Evolutionary conservation across 2,888 invertebrate genomes (phyloP).

Genomic region (Rhagium mordax): DNA sequence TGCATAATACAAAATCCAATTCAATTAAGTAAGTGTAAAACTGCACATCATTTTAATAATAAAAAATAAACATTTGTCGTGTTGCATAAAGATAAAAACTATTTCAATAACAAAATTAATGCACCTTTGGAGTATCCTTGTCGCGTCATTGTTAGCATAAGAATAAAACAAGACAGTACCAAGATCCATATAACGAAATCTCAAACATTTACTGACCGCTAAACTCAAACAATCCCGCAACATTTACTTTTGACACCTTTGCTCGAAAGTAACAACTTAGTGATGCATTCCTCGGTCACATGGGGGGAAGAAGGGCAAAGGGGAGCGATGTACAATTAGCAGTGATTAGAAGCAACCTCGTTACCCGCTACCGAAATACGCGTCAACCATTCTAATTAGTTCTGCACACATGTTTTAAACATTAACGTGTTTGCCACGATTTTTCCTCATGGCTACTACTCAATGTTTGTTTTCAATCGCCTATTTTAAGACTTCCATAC

Average conservation of each 20-base stretch:
- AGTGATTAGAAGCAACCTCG: constrained; percentile 68
- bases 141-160: constrained; percentile 23
- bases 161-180: constrained; percentile 25
- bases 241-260: constrained; percentile 69
- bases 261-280: constrained; percentile 68
- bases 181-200: constrained; percentile 42
- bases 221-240: constrained; percentile 63
- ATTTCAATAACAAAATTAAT: too few relatives aligned
- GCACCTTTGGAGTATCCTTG: too few relatives aligned
- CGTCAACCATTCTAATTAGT: constrained; percentile 68
- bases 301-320: constrained; percentile 47
- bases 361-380: constrained; percentile 70
- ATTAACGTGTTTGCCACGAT: constrained; percentile 62
- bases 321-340: constrained; percentile 64
- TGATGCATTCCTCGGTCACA: constrained; percentile 65
- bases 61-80: too few relatives aligned
- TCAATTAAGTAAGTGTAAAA: too few relatives aligned
- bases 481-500: constrained; percentile 29
- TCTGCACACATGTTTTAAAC: constrained; percentile 64
- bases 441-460: constrained; percentile 50
- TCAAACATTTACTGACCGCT: constrained; percentile 53
- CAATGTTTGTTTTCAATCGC: constrained; percentile 43
- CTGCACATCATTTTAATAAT: too few relatives aligned
- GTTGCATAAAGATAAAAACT: too few relatives aligned
- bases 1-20: too few relatives aligned